These are phyloP conservation scores for Miopithecus talapoin DNA, from an alignment of 2,797 vertebrate species.

Conservation along the genomic window DNA sequence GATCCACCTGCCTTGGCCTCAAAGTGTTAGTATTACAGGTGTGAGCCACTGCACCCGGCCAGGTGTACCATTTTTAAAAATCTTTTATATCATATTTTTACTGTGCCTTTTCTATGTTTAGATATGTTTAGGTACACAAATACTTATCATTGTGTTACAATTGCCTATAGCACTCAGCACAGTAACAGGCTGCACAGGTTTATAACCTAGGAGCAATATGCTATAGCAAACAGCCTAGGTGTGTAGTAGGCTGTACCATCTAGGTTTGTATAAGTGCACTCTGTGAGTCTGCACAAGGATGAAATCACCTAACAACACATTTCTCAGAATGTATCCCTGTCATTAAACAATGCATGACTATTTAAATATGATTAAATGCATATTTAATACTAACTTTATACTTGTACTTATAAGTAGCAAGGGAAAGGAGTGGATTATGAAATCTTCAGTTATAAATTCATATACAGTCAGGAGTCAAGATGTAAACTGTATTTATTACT, in stretches of 20 bases:
- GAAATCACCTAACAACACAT: neutral
- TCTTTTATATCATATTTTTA: neutral
- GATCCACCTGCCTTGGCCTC: too few relatives aligned
- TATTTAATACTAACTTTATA: neutral
- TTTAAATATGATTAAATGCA: neutral
- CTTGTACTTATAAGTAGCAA: neutral
- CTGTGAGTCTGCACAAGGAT: neutral
- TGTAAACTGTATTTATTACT: neutral
- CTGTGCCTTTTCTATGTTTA: neutral
- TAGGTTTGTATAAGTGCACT: neutral
- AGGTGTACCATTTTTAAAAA: neutral
- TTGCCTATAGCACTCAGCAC: neutral
- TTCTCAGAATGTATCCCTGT: neutral
- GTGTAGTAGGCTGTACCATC: neutral
- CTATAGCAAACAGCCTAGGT: neutral
- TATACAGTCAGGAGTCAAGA: too few relatives aligned
- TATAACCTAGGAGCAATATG: neutral
- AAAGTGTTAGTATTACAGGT: too few relatives aligned
- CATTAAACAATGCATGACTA: neutral
- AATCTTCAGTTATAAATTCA: neutral
- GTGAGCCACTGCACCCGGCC: too few relatives aligned
- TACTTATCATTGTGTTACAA: neutral
- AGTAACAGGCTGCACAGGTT: neutral
- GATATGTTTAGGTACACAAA: neutral
- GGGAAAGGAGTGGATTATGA: neutral